phyloP scores from a whole-genome alignment of 2,888 invertebrate genomes.

The Fabriciana adippe region DNA sequence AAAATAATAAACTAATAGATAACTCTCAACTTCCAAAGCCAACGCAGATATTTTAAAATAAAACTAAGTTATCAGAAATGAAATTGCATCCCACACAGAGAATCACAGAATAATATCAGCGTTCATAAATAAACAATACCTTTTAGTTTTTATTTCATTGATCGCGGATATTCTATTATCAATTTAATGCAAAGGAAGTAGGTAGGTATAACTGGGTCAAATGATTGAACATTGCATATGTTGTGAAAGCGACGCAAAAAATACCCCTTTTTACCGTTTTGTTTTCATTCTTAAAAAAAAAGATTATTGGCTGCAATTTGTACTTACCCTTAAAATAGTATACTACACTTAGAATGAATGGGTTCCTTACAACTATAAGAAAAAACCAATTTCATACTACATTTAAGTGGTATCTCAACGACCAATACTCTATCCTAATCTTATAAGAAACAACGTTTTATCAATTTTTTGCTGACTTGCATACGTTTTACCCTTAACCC shows the following conservation, averaged over 20 bases:
- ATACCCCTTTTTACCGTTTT: slow-evolving; percentile 72
- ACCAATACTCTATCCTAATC: slow-evolving; percentile 48
- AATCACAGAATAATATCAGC: slow-evolving; percentile 18
- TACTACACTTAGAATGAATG: slow-evolving; percentile 50
- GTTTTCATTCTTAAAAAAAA: slow-evolving; percentile 69
- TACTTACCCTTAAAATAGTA: slow-evolving; percentile 60
- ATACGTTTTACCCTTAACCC: slow-evolving; percentile 72
- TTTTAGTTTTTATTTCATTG: slow-evolving; percentile 55
- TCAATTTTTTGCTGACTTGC: slow-evolving; percentile 68
- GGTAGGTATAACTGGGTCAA: slow-evolving; percentile 72
- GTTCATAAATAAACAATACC: slow-evolving; percentile 43
- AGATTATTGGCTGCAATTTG: slow-evolving; percentile 81
- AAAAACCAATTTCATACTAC: background rate
- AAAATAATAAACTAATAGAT: background rate
- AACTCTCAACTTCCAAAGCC: no score
- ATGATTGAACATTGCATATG: slow-evolving; percentile 77
- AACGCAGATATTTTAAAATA: background rate
- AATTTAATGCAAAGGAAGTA: slow-evolving; percentile 77
- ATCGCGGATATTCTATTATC: slow-evolving; percentile 74
- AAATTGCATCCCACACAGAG: slow-evolving; percentile 10
- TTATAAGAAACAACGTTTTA: slow-evolving; percentile 61
- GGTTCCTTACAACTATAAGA: slow-evolving; percentile 39
- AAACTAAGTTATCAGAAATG: background rate
- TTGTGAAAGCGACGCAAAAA: slow-evolving; percentile 78
- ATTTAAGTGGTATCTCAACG: slow-evolving; percentile 23